phyloP scores from a whole-genome alignment of 2,797 vertebrate genomes.

The Sebastiscus albofasciatus region DNA sequence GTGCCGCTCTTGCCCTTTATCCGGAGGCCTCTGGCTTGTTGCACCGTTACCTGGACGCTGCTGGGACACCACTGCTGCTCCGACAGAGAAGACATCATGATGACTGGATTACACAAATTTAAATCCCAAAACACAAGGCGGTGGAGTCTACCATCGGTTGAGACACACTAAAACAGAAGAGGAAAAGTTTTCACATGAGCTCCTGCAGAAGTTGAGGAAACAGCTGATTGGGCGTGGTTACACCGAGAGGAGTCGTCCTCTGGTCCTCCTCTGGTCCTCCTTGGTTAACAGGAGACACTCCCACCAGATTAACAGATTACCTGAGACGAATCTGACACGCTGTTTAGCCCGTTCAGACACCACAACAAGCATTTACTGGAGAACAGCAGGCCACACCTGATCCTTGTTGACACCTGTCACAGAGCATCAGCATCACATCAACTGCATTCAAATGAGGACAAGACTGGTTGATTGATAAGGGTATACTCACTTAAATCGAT shows the following conservation, averaged over 20 bases:
- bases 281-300: constrained; percentile 37
- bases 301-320: constrained; percentile 51
- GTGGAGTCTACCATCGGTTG: not conserved
- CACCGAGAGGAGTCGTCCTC: not conserved
- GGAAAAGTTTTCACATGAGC: constrained; percentile 34
- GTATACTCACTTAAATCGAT: too few relatives aligned
- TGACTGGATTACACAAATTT: not conserved
- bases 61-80: constrained; percentile 89
- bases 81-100: constrained; percentile 80
- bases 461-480: not conserved
- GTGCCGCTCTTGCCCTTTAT: constrained; percentile 90
- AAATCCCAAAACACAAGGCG: not conserved
- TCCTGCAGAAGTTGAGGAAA: constrained; percentile 53
- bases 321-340: not conserved
- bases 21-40: constrained; percentile 88
- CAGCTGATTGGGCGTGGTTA: constrained; percentile 74
- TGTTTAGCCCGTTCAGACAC: not conserved
- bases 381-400: constrained; percentile 21
- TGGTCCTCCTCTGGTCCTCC: not conserved
- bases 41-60: constrained; percentile 91
- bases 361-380: not conserved
- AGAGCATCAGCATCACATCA: constrained; percentile 1
- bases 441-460: not conserved
- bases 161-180: not conserved
- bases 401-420: not conserved